Evolutionary conservation across 2,888 invertebrate species (phyloP).

Genomic region (Drosophila neutralis): DNA sequence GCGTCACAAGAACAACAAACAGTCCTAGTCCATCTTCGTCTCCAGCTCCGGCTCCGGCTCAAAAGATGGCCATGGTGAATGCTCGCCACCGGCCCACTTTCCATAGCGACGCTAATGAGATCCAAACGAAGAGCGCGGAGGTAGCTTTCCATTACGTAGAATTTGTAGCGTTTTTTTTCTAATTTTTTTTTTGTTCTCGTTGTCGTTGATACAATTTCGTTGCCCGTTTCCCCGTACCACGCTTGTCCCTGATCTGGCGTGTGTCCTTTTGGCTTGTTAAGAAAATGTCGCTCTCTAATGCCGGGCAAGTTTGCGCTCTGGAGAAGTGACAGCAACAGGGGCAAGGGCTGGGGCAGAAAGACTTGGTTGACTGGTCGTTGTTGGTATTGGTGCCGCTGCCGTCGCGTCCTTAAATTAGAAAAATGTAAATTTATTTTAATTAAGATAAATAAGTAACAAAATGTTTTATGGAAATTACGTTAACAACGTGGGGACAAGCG

Average conservation of each 20-base stretch:
- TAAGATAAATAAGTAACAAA: conserved; percentile 84
- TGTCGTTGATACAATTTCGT: conserved; percentile 61
- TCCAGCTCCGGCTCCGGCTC: conserved; percentile 13
- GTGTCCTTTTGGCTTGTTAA: conserved; percentile 80
- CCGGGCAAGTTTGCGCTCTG: conserved; percentile 35
- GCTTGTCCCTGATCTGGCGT: conserved; percentile 54
- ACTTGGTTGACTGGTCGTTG: conserved; percentile 49
- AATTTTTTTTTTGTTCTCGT: conserved; percentile 23
- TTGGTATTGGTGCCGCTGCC: conserved; percentile 29
- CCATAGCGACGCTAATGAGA: conserved; percentile 82
- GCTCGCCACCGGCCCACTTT: conserved; percentile 19
- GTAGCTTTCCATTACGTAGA: conserved; percentile 73
- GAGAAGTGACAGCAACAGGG: conserved; percentile 1
- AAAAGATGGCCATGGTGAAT: conserved; percentile 48
- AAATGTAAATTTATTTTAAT: conserved; percentile 84
- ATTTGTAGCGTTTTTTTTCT: conserved; percentile 35
- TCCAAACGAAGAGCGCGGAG: conserved; percentile 62
- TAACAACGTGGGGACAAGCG: conserved; percentile 77
- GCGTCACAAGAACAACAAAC: conserved; percentile 28
- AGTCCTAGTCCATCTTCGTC: not conserved
- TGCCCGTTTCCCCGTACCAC: conserved; percentile 11
- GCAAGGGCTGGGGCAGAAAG: not conserved
- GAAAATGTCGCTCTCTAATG: conserved; percentile 80
- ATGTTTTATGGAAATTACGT: conserved; percentile 84
- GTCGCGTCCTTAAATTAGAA: conserved; percentile 83